These are phyloP conservation scores for Lithobates pipiens DNA, from an alignment of 2,797 vertebrate genomes.

Conservation along the genomic window DNA sequence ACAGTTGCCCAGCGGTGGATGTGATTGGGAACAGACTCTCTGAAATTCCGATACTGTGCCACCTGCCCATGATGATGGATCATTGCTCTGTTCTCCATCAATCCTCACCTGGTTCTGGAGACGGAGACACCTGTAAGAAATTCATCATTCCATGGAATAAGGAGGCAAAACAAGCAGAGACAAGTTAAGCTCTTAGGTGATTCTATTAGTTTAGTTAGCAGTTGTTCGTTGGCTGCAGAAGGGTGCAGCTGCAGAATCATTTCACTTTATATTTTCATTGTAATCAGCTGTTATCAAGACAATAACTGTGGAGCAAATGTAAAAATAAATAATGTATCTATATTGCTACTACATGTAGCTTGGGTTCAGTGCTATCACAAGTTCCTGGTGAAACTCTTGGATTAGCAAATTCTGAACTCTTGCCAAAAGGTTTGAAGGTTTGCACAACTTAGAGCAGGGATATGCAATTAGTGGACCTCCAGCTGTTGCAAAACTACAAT, in stretches of 20 bases:
- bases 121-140: slow-evolving; percentile 95
- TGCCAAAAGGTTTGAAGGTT: too few species aligned
- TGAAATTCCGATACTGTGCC: slow-evolving; percentile 97
- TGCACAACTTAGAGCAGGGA: too few species aligned
- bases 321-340: too few species aligned
- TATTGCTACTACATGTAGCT: too few species aligned
- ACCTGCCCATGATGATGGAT: slow-evolving; percentile 97
- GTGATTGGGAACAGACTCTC: slow-evolving; percentile 98
- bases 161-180: slow-evolving; percentile 73
- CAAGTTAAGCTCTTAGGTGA: slow-evolving; percentile 69
- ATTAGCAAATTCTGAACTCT: too few species aligned
- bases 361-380: too few species aligned
- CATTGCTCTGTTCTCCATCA: slow-evolving; percentile 90
- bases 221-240: slow-evolving; percentile 11
- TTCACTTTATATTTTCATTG: background rate
- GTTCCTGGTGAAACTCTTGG: too few species aligned
- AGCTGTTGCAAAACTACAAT: too few species aligned
- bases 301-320: too few species aligned
- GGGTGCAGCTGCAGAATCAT: slow-evolving; percentile 16
- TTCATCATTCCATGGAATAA: slow-evolving; percentile 90
- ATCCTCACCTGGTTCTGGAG: slow-evolving; percentile 88
- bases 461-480: too few species aligned
- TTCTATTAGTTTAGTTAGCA: slow-evolving; percentile 60
- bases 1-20: slow-evolving; percentile 89
- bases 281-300: too few species aligned